Evolutionary conservation across 2,888 invertebrate species (phyloP), one percentile per base, ranked within the genome.

Genomic region (Anagyrus pseudococci): DNA sequence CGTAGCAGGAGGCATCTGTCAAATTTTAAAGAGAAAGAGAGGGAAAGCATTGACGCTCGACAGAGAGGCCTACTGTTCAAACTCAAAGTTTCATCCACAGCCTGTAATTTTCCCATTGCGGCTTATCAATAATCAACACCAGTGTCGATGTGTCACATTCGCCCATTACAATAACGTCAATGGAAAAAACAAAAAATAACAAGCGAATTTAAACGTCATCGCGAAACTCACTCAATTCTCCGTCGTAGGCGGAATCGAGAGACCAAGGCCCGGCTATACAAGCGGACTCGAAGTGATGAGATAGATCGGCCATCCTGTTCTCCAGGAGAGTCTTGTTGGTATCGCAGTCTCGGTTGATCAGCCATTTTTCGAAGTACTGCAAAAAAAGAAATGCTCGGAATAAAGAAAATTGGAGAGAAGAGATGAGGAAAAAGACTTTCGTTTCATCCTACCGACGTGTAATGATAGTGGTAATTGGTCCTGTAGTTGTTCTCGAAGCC

Each of bases 251-350:
- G 0, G 82, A 77, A 75, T 93, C 90, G 0, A 87, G 85, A 0
- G 91, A 87, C 94, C 94, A 94, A 0, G 89, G 86, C 0, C 96
- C 96, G 0, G 96, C 91, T 69, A 93, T 92, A 77, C 96, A 97
- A 25, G 93, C 91, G 19, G 86, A 83, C 3, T 86, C 85, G 80
- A 96, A 96, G 82, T 87, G 94, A 49, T 85, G 83, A 0, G 92
- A 86, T 0, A 92, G 85, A 0, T 91, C 86, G 62, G 87, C 87
- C 19, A 96, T 85, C 40, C 90, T 86, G 76, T 95, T 92, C 80
- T 93, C 93, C 0, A 87, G 84, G n/a, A 91, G 77, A 0, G 91
- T 89, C 41, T 89, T 77, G 0, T 82, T 84, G 0, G 88, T 84
- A 71, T 92, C 88, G 72, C 95, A 94, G 0, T 86, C 84, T 61